Evolutionary conservation across 1,140 invertebrate species (phyloP).

Genomic region (Dendrolimus punctatus): DNA sequence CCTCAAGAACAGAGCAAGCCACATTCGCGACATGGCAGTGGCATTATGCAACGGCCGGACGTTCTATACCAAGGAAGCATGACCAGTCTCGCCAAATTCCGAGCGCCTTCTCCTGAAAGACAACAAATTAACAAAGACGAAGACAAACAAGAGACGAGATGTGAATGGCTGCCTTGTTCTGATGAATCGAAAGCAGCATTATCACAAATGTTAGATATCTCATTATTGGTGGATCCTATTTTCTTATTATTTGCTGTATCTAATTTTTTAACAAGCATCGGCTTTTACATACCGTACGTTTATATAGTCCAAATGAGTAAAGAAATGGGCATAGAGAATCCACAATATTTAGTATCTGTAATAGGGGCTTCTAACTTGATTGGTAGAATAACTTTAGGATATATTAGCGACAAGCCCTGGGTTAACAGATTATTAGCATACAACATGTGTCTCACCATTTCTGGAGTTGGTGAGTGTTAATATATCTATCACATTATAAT

Average conservation of each 20-base stretch:
- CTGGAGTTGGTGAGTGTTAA: slow-evolving; percentile 81
- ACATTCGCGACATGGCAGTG: slow-evolving; percentile 72
- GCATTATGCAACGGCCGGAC: slow-evolving; percentile 89
- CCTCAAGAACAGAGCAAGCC: slow-evolving; percentile 43
- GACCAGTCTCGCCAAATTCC: slow-evolving; percentile 60
- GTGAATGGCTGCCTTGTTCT: slow-evolving; percentile 73
- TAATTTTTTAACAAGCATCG: slow-evolving; percentile 96
- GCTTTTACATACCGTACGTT: slow-evolving; percentile 96
- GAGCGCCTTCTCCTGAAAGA: slow-evolving; percentile 58
- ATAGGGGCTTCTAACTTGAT: slow-evolving; percentile 91
- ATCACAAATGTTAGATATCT: slow-evolving; percentile 88
- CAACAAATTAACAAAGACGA: slow-evolving; percentile 30
- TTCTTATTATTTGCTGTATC: slow-evolving; percentile 94
- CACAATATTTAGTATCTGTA: slow-evolving; percentile 79
- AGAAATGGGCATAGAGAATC: slow-evolving; percentile 72
- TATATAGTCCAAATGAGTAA: slow-evolving; percentile 82
- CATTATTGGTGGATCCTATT: slow-evolving; percentile 86
- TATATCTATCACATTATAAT: background rate
- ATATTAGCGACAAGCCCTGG: slow-evolving; percentile 89
- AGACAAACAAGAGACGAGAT: slow-evolving; percentile 49
- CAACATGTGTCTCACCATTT: slow-evolving; percentile 87
- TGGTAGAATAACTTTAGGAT: slow-evolving; percentile 90
- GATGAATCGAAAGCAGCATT: slow-evolving; percentile 79
- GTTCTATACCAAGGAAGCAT: slow-evolving; percentile 90
- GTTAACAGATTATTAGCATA: slow-evolving; percentile 92